Evolutionary conservation across 2,888 invertebrate species (phyloP), one percentile per base, ranked within the genome.

Genomic region (Erebia aethiops): DNA sequence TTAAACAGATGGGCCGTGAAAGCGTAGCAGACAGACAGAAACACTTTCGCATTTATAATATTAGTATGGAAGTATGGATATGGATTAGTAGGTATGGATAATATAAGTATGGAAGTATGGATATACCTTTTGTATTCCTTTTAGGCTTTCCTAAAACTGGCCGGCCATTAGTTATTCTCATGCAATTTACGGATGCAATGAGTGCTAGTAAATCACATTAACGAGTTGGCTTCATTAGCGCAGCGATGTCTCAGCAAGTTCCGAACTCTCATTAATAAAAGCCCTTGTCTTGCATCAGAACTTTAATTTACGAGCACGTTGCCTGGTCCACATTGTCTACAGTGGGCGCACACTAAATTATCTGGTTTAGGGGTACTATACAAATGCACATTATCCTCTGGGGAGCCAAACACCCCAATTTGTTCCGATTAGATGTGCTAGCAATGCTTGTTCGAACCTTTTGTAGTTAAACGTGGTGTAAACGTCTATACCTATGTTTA

Each of bases 201-300:
- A 54, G 16, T 52, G 9, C n/a, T 16, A 8, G 2, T 9, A 16
- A 10, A 10, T 18, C 46, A 13, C 46, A 13, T 13, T 13, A 16
- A n/a, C 52, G 5, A n/a, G n/a, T 41, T 66, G 4, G 41, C 60
- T 60, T 41, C 26, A 41, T 43, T 60, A 60, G 26, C 9, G 54
- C 57, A 56, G 35, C 14, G 46, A 18, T 43, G 18, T 49, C 43
- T 46, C n/a, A 49, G 26, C 21, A 52, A 64, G 64, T 43, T 35
- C 9, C n/a, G n/a, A 64, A 52, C 11, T 52, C 35, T 64, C 64
- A 64, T 64, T 64, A 41, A 51, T 52, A 26, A 63, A 21, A 51
- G 63, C n/a, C 14, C 62, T 63, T 64, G 52, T 52, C 52, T 21
- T 21, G 46, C 9, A 49, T 14, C 41, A 16, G 51, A 64, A 51